These are phyloP conservation scores for Shargacucullia verbasci DNA, from an alignment of 2,888 invertebrate genomes.

Conservation along the genomic window DNA sequence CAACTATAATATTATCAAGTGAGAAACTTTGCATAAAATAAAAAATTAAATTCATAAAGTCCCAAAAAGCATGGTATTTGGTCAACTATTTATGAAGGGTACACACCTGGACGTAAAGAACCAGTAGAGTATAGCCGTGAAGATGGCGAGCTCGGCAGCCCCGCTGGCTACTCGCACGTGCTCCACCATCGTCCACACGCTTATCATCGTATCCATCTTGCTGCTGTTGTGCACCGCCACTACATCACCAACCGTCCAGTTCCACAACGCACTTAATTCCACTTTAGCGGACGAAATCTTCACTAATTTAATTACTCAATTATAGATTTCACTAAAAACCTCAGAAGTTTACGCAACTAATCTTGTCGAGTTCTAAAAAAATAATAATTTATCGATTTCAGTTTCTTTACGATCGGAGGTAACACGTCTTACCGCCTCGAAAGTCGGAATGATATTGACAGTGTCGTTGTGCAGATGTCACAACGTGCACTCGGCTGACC, in stretches of 20 bases:
- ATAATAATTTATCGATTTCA: conserved; percentile 47
- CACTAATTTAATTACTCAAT: conserved; percentile 49
- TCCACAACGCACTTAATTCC: conserved; percentile 69
- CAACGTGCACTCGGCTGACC: conserved; percentile 53
- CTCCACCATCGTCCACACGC: conserved; percentile 85
- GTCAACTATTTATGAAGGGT: conserved; percentile 13
- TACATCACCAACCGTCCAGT: conserved; percentile 81
- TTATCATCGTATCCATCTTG: conserved; percentile 83
- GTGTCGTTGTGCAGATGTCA: conserved; percentile 40
- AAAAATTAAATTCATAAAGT: no score
- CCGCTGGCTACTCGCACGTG: conserved; percentile 88
- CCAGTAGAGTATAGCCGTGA: conserved; percentile 90
- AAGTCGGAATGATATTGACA: conserved; percentile 56
- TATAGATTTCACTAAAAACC: conserved; percentile 47
- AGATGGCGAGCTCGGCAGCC: conserved; percentile 89
- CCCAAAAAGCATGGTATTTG: no score
- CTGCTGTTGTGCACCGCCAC: conserved; percentile 68
- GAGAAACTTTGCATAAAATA: no score
- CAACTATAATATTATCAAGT: no score
- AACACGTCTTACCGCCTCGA: conserved; percentile 56
- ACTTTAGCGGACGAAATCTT: conserved; percentile 70
- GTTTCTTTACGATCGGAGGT: conserved; percentile 43
- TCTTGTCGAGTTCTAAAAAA: conserved; percentile 46
- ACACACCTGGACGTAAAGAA: conserved; percentile 90
- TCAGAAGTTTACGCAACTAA: conserved; percentile 40